Evolutionary conservation across 2,797 vertebrate genomes (phyloP).

Genomic region (Oryzias dopingdopingensis): DNA sequence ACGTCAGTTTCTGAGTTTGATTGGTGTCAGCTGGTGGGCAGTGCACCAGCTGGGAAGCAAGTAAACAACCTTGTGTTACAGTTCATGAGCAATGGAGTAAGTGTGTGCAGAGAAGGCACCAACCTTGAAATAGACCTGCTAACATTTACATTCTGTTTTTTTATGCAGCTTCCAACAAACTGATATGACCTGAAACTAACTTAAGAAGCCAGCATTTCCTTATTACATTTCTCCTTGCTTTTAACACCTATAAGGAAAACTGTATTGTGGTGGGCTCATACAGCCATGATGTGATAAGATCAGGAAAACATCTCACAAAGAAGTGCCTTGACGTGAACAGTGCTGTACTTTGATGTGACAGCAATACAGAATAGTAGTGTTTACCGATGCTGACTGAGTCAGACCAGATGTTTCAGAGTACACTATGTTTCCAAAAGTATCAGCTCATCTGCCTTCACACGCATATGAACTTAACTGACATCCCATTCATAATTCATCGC

Average conservation of each 20-base stretch:
- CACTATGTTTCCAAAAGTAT: too few relatives aligned
- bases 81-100: conserved; percentile 6
- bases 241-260: background rate
- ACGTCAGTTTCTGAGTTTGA: conserved; percentile 17
- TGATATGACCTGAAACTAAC: conserved; percentile 6
- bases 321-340: background rate
- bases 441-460: too few relatives aligned
- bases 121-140: conserved; percentile 8
- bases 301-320: background rate
- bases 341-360: background rate
- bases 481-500: too few relatives aligned
- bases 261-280: too few relatives aligned
- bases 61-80: conserved; percentile 11
- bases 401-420: conserved; percentile 24
- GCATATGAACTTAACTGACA: too few relatives aligned
- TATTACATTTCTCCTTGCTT: background rate
- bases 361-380: conserved; percentile 12
- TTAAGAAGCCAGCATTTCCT: background rate
- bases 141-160: conserved; percentile 9
- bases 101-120: conserved; percentile 1
- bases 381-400: conserved; percentile 9
- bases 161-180: background rate
- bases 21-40: conserved; percentile 15
- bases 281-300: background rate
- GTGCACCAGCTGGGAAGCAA: conserved; percentile 17